phyloP scores from a whole-genome alignment of 2,113 vertebrate genomes.

The Amazona guildingii region DNA sequence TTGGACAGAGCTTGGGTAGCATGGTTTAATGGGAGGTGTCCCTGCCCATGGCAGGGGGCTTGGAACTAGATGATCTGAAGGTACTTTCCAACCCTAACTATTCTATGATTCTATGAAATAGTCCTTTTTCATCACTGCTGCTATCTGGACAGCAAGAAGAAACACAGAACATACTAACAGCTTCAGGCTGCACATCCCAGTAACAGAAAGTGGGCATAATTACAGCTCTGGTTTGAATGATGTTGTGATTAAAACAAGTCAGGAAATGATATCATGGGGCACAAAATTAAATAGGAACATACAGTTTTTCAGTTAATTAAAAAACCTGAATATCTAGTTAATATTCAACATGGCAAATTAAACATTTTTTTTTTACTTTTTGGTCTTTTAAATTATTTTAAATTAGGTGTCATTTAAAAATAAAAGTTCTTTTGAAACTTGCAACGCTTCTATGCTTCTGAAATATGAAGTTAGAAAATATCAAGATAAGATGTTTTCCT shows the following conservation, averaged over 20 bases:
- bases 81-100: too few species aligned
- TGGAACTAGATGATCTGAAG: too few species aligned
- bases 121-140: not conserved
- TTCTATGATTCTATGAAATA: not conserved
- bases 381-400: not conserved
- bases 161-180: not conserved
- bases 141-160: not conserved
- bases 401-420: not conserved
- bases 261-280: not conserved
- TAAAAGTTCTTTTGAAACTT: not conserved
- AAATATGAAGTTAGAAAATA: not conserved
- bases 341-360: not conserved
- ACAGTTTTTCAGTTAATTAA: not conserved
- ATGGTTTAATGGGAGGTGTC: too few species aligned
- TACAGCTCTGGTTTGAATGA: conserved; percentile 9
- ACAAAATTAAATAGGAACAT: not conserved
- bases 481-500: not conserved
- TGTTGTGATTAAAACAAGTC: not conserved
- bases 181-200: not conserved
- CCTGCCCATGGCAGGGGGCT: too few species aligned
- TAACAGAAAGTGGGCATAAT: not conserved
- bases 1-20: too few species aligned
- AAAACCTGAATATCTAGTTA: not conserved
- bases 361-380: not conserved
- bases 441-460: not conserved